These are phyloP conservation scores for Drosophila colorata DNA, from an alignment of 2,888 invertebrate genomes.

Conservation along the genomic window DNA sequence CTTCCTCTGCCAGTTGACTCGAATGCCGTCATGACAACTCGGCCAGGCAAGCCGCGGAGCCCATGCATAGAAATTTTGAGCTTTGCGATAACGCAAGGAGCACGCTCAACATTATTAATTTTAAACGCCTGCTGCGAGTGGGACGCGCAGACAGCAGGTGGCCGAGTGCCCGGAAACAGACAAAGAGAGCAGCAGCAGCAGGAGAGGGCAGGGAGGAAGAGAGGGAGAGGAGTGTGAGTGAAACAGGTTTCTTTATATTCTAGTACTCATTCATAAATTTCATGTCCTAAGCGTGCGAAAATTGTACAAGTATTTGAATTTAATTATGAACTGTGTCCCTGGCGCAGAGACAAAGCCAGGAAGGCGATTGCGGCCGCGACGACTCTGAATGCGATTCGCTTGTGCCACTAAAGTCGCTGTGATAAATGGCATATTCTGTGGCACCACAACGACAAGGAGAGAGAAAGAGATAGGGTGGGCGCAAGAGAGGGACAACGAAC, in stretches of 20 bases:
- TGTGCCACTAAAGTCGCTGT: slow-evolving; percentile 63
- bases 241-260: slow-evolving; percentile 34
- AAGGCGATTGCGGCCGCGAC: slow-evolving; percentile 21
- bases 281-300: slow-evolving; percentile 72
- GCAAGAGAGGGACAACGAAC: slow-evolving; percentile 9
- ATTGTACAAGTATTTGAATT: slow-evolving; percentile 76
- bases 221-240: background rate
- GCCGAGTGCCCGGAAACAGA: slow-evolving; percentile 20
- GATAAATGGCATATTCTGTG: slow-evolving; percentile 64
- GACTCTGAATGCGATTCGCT: slow-evolving; percentile 38
- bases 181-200: too few species aligned
- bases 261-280: slow-evolving; percentile 73
- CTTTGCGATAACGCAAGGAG: slow-evolving; percentile 34
- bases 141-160: slow-evolving; percentile 66
- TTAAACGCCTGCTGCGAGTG: slow-evolving; percentile 71
- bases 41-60: slow-evolving; percentile 15
- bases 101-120: slow-evolving; percentile 73
- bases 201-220: too few species aligned
- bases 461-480: background rate
- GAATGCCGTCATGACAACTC: slow-evolving; percentile 16
- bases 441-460: background rate
- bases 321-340: slow-evolving; percentile 74
- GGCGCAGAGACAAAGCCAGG: slow-evolving; percentile 56
- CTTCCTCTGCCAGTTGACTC: background rate
- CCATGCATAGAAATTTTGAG: slow-evolving; percentile 52